Conservation (phyloP, 2,888 invertebrate species). For the Agrochola circellaris region DNA sequence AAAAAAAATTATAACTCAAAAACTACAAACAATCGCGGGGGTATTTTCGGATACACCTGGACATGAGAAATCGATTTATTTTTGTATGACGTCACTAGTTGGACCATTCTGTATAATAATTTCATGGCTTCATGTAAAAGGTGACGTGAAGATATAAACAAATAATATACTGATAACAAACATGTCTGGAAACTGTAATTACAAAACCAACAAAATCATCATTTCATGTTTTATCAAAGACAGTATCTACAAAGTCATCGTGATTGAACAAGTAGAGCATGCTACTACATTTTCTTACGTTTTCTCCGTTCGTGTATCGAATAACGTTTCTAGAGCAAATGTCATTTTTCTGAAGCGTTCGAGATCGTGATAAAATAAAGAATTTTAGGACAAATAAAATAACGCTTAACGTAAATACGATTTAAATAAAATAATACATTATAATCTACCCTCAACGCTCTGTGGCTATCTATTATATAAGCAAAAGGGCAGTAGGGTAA, state of each 20-base stretch:
- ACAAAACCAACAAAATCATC: constrained; percentile 21
- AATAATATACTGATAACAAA: constrained; percentile 9
- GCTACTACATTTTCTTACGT: neutral
- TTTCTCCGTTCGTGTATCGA: constrained; percentile 6
- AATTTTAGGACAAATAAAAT: neutral
- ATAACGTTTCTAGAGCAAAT: constrained; percentile 23
- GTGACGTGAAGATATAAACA: neutral
- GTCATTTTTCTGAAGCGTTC: neutral
- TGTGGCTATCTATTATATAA: constrained; percentile 18
- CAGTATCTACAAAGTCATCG: constrained; percentile 17
- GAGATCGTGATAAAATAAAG: neutral
- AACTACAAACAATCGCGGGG: too few relatives aligned
- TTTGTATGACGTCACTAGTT: too few relatives aligned
- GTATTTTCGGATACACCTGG: too few relatives aligned
- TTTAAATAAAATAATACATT: constrained; percentile 2
- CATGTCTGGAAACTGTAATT: constrained; percentile 2
- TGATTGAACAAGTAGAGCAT: constrained; percentile 33
- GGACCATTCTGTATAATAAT: neutral
- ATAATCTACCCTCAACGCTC: neutral
- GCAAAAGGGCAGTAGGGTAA: neutral
- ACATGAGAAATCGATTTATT: too few relatives aligned
- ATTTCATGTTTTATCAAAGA: constrained; percentile 18
- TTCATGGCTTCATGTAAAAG: neutral
- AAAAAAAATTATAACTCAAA: too few relatives aligned
- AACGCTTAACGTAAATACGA: neutral